Evolutionary conservation across 2,888 invertebrate species (phyloP).

Genomic region (Agrenia bidenticulata): DNA sequence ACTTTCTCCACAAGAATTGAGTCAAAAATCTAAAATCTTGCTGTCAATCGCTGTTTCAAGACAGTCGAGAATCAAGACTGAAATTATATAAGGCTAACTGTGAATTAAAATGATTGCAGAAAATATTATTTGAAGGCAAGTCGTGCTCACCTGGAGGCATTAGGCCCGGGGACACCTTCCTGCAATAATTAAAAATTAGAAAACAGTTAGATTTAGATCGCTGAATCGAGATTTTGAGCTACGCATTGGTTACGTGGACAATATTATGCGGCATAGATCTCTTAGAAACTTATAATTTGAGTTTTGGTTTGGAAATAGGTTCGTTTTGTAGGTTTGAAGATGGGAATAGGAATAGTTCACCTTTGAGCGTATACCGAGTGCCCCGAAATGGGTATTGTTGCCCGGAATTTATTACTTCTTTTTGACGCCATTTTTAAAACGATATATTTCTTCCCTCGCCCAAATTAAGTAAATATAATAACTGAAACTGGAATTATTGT

Average conservation of each 20-base stretch:
- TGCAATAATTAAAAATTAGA: constrained; percentile 53
- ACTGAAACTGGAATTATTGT: too few species aligned
- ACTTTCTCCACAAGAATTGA: too few species aligned
- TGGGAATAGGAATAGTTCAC: too few species aligned
- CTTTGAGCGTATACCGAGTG: constrained; percentile 26
- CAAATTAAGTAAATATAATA: too few species aligned
- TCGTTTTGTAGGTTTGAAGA: background rate
- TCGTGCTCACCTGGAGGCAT: constrained; percentile 58
- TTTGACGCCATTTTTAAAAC: constrained; percentile 42
- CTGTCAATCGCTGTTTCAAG: too few species aligned
- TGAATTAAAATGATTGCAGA: background rate
- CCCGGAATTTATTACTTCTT: constrained; percentile 41
- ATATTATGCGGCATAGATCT: too few species aligned
- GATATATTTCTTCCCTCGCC: too few species aligned
- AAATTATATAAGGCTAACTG: too few species aligned
- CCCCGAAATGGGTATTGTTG: constrained; percentile 34
- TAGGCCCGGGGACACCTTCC: constrained; percentile 65
- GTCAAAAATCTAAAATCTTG: too few species aligned
- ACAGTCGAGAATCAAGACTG: too few species aligned
- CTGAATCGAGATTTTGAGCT: background rate
- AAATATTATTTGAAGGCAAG: background rate
- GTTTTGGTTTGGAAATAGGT: background rate
- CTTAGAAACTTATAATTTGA: background rate
- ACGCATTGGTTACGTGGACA: background rate
- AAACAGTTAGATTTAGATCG: background rate